phyloP scores from a whole-genome alignment of 2,113 vertebrate species.

The Dromiciops gliroides region DNA sequence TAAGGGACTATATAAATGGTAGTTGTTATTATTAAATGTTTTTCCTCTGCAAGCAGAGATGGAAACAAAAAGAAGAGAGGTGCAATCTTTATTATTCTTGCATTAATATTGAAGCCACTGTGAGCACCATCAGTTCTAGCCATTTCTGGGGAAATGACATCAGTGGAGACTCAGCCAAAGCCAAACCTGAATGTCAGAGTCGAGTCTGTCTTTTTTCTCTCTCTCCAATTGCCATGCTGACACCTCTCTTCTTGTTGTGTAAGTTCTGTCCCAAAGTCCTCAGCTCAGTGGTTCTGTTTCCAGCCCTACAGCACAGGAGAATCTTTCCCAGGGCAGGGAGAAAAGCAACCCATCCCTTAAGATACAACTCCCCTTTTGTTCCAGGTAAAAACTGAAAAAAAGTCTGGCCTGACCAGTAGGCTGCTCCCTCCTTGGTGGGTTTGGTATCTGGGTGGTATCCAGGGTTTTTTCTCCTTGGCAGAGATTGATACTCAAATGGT shows the following conservation, averaged over 20 bases:
- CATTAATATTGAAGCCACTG: not conserved
- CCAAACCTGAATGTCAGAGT: not conserved
- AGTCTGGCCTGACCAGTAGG: not conserved
- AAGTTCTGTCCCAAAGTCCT: not conserved
- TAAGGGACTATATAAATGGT: not conserved
- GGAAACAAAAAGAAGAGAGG: not conserved
- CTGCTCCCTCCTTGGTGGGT: not conserved
- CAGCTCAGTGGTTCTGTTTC: not conserved
- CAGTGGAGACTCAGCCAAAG: not conserved
- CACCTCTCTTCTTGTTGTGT: not conserved
- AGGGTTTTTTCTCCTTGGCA: not conserved
- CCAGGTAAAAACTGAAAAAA: not conserved
- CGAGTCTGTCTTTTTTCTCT: not conserved
- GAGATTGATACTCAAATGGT: not conserved
- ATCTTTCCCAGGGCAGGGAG: not conserved
- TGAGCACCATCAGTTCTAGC: not conserved
- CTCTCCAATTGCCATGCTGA: not conserved
- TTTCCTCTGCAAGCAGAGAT: not conserved
- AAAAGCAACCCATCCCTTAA: not conserved
- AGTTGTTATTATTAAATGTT: not conserved
- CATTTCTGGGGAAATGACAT: not conserved
- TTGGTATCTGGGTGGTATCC: not conserved
- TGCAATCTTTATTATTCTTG: not conserved
- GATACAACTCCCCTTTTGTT: not conserved
- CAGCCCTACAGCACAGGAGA: not conserved